Percentiles rank a stretch among this genome's conserved stretches.
Evolutionary conservation across 2,888 invertebrate species (phyloP).

Genomic region (Ethmia dodecea): DNA sequence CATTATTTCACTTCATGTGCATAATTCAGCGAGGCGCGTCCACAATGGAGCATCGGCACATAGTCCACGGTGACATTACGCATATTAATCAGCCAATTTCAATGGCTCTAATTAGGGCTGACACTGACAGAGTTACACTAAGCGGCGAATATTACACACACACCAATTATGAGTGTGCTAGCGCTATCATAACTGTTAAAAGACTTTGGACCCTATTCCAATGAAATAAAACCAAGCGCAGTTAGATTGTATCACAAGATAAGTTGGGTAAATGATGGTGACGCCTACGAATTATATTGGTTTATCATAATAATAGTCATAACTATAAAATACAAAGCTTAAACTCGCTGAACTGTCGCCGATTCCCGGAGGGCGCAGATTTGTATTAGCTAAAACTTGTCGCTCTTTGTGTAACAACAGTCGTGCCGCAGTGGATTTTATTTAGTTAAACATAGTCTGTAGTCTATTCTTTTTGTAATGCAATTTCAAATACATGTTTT

Average conservation of each 20-base stretch:
- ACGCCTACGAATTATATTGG: conserved; percentile 34
- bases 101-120: conserved; percentile 71
- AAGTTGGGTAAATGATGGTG: conserved; percentile 21
- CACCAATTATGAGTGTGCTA: conserved; percentile 8
- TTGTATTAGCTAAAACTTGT: no score
- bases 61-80: conserved; percentile 50
- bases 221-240: conserved; percentile 11
- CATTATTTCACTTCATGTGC: conserved; percentile 48
- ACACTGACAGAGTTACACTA: conserved; percentile 69
- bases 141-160: conserved; percentile 43
- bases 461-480: no score
- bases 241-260: conserved; percentile 6
- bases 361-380: conserved; percentile 2
- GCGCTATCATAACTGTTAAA: not conserved
- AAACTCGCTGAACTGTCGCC: conserved; percentile 6
- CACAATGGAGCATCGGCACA: conserved; percentile 59
- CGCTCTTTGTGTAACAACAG: no score
- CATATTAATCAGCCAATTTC: conserved; percentile 72
- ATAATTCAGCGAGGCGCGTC: conserved; percentile 47
- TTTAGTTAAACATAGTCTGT: no score
- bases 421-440: no score
- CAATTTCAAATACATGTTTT: no score
- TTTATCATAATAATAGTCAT: conserved; percentile 31
- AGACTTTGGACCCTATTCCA: conserved; percentile 2
- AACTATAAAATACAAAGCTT: conserved; percentile 5